phyloP scores from a whole-genome alignment of 2,888 invertebrate genomes.

The Galerucella calmariensis region DNA sequence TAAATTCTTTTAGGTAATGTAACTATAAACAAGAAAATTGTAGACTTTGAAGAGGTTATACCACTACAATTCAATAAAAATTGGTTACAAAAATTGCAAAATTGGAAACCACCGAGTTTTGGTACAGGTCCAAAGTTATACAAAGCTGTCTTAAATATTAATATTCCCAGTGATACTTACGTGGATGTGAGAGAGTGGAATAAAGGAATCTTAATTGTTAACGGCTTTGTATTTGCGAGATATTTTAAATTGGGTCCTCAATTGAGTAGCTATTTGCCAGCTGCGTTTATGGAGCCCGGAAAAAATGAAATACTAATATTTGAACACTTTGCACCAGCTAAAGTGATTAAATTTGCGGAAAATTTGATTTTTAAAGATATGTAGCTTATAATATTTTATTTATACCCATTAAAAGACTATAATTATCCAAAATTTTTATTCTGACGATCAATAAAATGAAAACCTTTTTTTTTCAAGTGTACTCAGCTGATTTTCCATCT shows the following conservation, averaged over 20 bases:
- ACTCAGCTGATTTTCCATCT: too few relatives aligned
- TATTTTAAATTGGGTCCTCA: slow-evolving; percentile 85
- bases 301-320: slow-evolving; percentile 60
- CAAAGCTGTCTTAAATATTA: slow-evolving; percentile 65
- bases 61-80: slow-evolving; percentile 67
- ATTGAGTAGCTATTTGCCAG: slow-evolving; percentile 84
- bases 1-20: slow-evolving; percentile 60
- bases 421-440: background rate
- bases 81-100: slow-evolving; percentile 57
- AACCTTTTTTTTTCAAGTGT: too few relatives aligned
- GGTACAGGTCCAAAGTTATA: slow-evolving; percentile 75
- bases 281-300: slow-evolving; percentile 73
- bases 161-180: slow-evolving; percentile 77
- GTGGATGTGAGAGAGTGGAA: slow-evolving; percentile 83
- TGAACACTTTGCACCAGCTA: slow-evolving; percentile 57
- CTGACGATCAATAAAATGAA: too few relatives aligned
- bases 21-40: slow-evolving; percentile 61
- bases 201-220: slow-evolving; percentile 86
- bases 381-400: background rate
- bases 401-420: background rate
- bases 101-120: slow-evolving; percentile 76
- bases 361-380: slow-evolving; percentile 36
- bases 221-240: slow-evolving; percentile 86
- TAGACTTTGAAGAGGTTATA: slow-evolving; percentile 62
- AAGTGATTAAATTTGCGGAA: slow-evolving; percentile 49